Evolutionary conservation across 2,113 vertebrate genomes (phyloP).

Genomic region (Pavo muticus): DNA sequence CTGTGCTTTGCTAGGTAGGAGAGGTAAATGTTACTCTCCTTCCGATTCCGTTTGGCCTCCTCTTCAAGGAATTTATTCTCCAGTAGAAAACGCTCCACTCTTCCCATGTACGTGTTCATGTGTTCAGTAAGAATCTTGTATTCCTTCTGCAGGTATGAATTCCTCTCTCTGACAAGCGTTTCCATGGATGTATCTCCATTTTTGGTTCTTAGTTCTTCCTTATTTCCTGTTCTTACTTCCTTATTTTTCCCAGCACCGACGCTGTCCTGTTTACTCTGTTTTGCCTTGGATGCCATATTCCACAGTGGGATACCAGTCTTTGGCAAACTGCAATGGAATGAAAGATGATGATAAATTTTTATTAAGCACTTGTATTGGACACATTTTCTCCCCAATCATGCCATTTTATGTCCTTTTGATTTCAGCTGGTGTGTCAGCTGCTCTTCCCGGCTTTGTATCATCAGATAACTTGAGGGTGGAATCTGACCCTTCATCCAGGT

Average conservation of each 20-base stretch:
- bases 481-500: too few relatives aligned
- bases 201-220: neutral
- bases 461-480: too few relatives aligned
- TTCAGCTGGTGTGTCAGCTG: too few relatives aligned
- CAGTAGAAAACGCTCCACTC: constrained; percentile 2
- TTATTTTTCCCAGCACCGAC: neutral
- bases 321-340: neutral
- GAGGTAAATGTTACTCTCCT: constrained; percentile 60
- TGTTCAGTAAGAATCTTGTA: constrained; percentile 26
- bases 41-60: constrained; percentile 55
- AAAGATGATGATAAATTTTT: neutral
- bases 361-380: neutral
- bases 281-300: constrained; percentile 13
- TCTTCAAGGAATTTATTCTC: constrained; percentile 65
- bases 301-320: neutral
- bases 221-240: neutral
- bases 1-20: constrained; percentile 31
- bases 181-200: neutral
- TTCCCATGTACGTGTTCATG: constrained; percentile 20
- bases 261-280: neutral
- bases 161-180: constrained; percentile 21
- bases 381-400: neutral
- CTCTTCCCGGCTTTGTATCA: too few relatives aligned
- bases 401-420: neutral
- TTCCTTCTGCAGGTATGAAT: constrained; percentile 58